A percentile compares a stretch with the other conserved stretches of the same genome.
Evolutionary conservation across 2,888 invertebrate genomes (phyloP).

Genomic region (Tiliacea citrago): DNA sequence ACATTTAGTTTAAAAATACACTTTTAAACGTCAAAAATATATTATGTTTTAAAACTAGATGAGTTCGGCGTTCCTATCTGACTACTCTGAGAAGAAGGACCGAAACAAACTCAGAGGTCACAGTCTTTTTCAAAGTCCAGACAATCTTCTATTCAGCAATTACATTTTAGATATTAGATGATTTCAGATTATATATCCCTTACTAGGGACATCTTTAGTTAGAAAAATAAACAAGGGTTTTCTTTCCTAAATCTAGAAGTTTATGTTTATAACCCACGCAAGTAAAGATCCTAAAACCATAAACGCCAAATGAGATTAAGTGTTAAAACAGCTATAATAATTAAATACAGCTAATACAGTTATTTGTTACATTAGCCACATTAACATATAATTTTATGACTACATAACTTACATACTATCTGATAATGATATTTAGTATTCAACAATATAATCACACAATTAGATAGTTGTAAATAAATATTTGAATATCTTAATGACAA

Average conservation of each 20-base stretch:
- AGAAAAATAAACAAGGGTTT: neutral
- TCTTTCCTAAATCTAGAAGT: neutral
- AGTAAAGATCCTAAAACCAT: neutral
- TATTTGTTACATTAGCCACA: constrained; percentile 16
- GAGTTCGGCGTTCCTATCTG: too few species aligned
- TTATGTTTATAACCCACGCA: neutral
- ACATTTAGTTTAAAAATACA: neutral
- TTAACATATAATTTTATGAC: constrained; percentile 21
- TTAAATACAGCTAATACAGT: neutral
- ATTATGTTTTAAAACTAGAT: too few species aligned
- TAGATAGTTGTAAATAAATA: neutral
- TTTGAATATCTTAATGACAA: neutral
- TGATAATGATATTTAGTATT: constrained; percentile 3
- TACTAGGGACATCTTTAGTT: neutral
- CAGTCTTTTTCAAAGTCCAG: neutral
- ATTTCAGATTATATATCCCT: neutral
- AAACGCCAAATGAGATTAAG: constrained; percentile 1
- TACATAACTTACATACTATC: neutral
- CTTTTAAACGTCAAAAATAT: neutral
- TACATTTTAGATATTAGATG: neutral
- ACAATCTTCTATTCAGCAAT: neutral
- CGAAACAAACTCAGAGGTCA: neutral
- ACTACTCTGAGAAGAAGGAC: neutral
- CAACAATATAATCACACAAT: constrained; percentile 7
- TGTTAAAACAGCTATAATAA: neutral